Evolutionary conservation across 2,113 vertebrate genomes (phyloP).

Genomic region (Bubo blakistoni): DNA sequence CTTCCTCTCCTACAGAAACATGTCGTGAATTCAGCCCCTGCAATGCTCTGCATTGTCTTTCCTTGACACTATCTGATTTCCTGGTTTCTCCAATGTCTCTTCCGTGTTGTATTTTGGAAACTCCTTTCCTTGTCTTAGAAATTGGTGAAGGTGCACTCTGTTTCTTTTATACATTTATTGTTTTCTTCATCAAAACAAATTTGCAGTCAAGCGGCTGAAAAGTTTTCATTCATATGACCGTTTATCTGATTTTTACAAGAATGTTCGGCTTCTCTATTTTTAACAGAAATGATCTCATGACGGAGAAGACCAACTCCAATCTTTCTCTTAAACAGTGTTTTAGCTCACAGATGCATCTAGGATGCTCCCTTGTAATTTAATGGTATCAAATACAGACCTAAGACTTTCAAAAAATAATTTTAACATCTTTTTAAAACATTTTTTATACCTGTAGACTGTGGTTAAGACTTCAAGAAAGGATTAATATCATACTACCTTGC

Average conservation of each 20-base stretch:
- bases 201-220: not conserved
- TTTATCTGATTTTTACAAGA: not conserved
- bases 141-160: not conserved
- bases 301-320: not conserved
- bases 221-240: not conserved
- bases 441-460: not conserved
- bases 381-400: not conserved
- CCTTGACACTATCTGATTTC: not conserved
- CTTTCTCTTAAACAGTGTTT: not conserved
- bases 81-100: not conserved
- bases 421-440: not conserved
- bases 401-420: not conserved
- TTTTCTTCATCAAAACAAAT: not conserved
- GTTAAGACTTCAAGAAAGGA: not conserved
- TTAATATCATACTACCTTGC: not conserved
- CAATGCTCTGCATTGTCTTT: not conserved
- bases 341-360: not conserved
- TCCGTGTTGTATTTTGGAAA: not conserved
- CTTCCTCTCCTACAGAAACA: not conserved
- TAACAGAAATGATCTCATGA: not conserved
- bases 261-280: not conserved
- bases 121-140: not conserved
- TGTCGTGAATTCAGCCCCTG: not conserved
- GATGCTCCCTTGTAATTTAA: not conserved
- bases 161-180: not conserved